These are phyloP conservation scores for Trichomycterus rosablanca DNA, from an alignment of 2,113 vertebrate species.

Conservation along the genomic window DNA sequence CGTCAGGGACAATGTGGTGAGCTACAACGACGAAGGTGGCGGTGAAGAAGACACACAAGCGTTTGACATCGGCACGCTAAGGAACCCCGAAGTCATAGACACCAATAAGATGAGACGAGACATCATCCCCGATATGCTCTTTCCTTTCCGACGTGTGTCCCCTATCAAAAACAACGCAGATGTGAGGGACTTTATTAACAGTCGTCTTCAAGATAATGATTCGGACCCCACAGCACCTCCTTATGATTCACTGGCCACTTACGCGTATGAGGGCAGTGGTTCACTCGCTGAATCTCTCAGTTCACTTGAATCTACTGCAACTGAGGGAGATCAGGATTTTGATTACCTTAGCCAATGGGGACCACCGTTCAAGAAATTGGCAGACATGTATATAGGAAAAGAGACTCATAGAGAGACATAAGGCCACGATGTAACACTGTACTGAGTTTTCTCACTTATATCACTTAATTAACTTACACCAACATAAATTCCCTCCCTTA, in stretches of 20 bases:
- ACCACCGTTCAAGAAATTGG: slow-evolving; percentile 90
- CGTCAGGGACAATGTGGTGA: slow-evolving; percentile 97
- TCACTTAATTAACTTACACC: slow-evolving; percentile 9
- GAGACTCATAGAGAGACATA: slow-evolving; percentile 88
- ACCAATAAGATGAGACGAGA: slow-evolving; percentile 90
- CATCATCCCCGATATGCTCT: slow-evolving; percentile 88
- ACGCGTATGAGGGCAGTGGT: slow-evolving; percentile 91
- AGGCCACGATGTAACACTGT: slow-evolving; percentile 41
- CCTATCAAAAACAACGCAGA: slow-evolving; percentile 87
- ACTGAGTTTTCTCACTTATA: slow-evolving; percentile 23
- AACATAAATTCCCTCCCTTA: slow-evolving; percentile 12
- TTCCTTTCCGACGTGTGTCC: slow-evolving; percentile 85
- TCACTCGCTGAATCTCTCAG: slow-evolving; percentile 93
- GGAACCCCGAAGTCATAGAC: slow-evolving; percentile 90
- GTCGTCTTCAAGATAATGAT: slow-evolving; percentile 90
- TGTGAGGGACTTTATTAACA: slow-evolving; percentile 91
- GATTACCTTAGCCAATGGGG: slow-evolving; percentile 97
- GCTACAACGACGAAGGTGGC: slow-evolving; percentile 95
- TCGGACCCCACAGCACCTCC: slow-evolving; percentile 87
- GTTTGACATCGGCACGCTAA: slow-evolving; percentile 94
- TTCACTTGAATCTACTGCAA: slow-evolving; percentile 85
- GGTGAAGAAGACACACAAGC: slow-evolving; percentile 98
- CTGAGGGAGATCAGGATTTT: slow-evolving; percentile 92
- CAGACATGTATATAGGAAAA: slow-evolving; percentile 94
- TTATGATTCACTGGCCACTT: slow-evolving; percentile 94